Conservation (phyloP, 2,113 vertebrate species). For the Rhinolophus sinicus region DNA sequence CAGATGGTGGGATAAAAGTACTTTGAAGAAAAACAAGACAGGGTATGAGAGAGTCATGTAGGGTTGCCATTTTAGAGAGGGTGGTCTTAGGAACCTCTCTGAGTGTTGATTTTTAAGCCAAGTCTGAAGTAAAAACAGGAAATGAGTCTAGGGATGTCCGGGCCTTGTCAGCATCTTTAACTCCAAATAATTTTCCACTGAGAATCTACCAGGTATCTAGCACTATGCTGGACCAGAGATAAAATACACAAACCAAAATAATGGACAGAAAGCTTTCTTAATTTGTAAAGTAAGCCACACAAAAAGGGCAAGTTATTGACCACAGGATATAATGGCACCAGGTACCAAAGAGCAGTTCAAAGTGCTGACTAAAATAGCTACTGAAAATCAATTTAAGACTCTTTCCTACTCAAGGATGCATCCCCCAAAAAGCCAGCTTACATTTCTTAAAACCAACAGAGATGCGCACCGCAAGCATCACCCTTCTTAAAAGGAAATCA, state of each 20-base stretch:
- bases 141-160: neutral
- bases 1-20: neutral
- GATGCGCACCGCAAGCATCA: neutral
- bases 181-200: constrained; percentile 39
- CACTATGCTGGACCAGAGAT: constrained; percentile 1
- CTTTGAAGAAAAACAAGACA: too few relatives aligned
- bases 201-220: constrained; percentile 8
- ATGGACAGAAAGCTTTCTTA: constrained; percentile 46
- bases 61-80: neutral
- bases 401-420: constrained; percentile 48
- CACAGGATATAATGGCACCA: constrained; percentile 24
- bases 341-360: constrained; percentile 21
- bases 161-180: neutral
- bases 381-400: constrained; percentile 66
- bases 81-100: neutral
- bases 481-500: constrained; percentile 51
- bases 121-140: neutral
- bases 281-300: constrained; percentile 39
- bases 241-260: constrained; percentile 22
- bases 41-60: neutral
- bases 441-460: constrained; percentile 59
- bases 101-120: neutral
- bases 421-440: neutral
- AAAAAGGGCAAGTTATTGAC: constrained; percentile 42
- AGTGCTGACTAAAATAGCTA: constrained; percentile 64